phyloP scores from a whole-genome alignment of 2,113 vertebrate species.

The Nothoprocta pentlandii region DNA sequence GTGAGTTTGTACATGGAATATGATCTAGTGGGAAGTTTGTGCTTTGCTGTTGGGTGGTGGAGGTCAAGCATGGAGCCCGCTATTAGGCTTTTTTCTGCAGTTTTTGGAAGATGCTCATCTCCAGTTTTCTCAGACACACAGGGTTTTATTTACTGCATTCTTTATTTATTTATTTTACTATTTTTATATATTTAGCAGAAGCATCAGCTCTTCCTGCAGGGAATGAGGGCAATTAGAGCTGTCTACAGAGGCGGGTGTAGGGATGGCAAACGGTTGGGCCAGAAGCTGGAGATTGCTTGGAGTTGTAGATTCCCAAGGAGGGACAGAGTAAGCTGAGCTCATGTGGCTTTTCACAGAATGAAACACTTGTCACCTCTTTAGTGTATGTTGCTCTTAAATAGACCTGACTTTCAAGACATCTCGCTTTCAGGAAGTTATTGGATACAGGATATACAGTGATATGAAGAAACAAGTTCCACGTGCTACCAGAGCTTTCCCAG shows the following conservation, averaged over 20 bases:
- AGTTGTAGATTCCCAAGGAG: not conserved
- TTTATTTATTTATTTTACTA: no score
- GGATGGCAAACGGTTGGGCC: not conserved
- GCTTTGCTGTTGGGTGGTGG: not conserved
- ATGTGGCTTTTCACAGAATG: rapidly evolving
- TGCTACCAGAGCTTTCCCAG: not conserved
- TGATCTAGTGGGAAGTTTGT: not conserved
- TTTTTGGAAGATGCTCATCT: constrained; percentile 15
- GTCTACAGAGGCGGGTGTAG: not conserved
- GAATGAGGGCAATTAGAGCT: not conserved
- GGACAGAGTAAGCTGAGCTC: not conserved
- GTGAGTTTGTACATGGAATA: not conserved
- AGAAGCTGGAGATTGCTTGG: not conserved
- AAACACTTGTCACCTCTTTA: not conserved
- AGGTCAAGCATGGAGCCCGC: not conserved
- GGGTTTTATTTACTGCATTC: not conserved
- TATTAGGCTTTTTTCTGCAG: not conserved
- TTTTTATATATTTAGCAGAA: not conserved
- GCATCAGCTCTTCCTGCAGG: not conserved
- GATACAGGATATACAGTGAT: not conserved
- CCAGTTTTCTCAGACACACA: not conserved
- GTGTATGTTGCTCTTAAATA: not conserved
- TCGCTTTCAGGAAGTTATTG: not conserved
- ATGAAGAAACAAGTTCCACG: not conserved
- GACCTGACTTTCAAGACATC: not conserved